Base-by-base conservation (phyloP, 2,797 vertebrate species). In the Melanotaenia trifasciata region DNA sequence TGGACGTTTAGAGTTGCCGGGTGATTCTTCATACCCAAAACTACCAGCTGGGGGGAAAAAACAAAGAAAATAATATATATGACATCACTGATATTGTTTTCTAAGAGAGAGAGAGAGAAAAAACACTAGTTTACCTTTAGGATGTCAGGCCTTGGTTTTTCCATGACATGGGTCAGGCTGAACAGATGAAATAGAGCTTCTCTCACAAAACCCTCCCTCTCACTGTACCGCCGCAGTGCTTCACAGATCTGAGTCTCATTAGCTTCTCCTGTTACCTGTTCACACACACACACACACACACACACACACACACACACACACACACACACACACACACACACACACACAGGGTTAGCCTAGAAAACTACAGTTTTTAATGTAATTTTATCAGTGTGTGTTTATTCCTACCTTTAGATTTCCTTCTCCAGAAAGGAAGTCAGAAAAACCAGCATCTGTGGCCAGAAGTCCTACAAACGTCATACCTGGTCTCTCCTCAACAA, bases 101-200 rank as follows among this genome's bases (percentile, higher is more conserved):
- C 28, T 38, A 45, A 2, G 2, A 0, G 12, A 3, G 26, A 54
- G 10, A 7, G 38, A 18, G 4, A 45, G 14, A 45, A 9, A 28
- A 13, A 14, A 2, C 16, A 24, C 11, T 1, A 2, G 18, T 43
- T 71, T 76, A 99, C 98, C 96, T 99, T 99, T 47, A 99, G 94
- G 85, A 99, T 98, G 90, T 99, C 98, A 59, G 97, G 98, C 62
- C 97, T 95, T 26, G 97, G 96, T 92, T 97, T 99, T 89, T 98
- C 97, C 96, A 99, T 99, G 62, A 97, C 93, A 22, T 98, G 98
- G 0, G 98, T 99, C 77, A 98, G 93, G 84, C 96, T 98, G 90
- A 99, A 99, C 66, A 99, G 96, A 84, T 99, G 97, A 81, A 99
- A 99, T 22, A 99, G 95, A 60, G 98, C 98, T 89, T 99, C 98